Evolutionary conservation across 2,113 vertebrate genomes (phyloP), one percentile per base, ranked within the genome.

Genomic region (Ammodytes dubius): DNA sequence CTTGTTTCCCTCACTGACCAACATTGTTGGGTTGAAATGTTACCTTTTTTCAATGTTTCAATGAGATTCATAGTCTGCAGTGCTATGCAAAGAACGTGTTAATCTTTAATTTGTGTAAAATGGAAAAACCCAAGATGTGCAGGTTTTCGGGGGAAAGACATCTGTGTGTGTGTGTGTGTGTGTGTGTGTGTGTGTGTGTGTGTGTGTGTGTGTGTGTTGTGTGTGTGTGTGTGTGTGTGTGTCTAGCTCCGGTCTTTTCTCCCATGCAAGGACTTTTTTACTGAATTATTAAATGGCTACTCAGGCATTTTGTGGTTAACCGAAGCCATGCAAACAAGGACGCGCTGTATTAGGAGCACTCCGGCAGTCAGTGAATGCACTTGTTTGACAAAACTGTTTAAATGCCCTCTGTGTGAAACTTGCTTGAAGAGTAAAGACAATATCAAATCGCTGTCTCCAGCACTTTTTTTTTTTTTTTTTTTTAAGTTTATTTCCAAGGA

Each of bases 201-300:
- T 80, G 45, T 73, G 37, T 73, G 27, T 52, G 39, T 61, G 66
- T 7, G 68, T 73, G 53, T 61, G 56, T 60, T 60, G 58, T 71
- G 79, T 46, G 69, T 65, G 66, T 7, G 68, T 73, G 53, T 61
- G 56, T 60, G 54, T 60, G 58, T 71, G 79, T 46, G 69, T 65
- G 5, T 77, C 13, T 49, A 8, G 67, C 65, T 73, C 35, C 47
- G 39, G 49, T 78, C 56, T 50, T 81, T 82, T 70, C 66, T 78
- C 9, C 65, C 73, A 69, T 75, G 7, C 70, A 65, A 71, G 46
- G 64, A 79, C 63, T 77, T 27, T 27, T 27, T 70, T 49, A 65
- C 70, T 88, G 77, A 90, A 89, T 90, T 89, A 92, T 89, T 85
- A 79, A 90, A 84, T 75, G 5, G 12, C 74, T 85, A 57, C 87